Base-by-base conservation (phyloP, 2,888 invertebrate genomes). In the Rhyacophila evoluta region DNA sequence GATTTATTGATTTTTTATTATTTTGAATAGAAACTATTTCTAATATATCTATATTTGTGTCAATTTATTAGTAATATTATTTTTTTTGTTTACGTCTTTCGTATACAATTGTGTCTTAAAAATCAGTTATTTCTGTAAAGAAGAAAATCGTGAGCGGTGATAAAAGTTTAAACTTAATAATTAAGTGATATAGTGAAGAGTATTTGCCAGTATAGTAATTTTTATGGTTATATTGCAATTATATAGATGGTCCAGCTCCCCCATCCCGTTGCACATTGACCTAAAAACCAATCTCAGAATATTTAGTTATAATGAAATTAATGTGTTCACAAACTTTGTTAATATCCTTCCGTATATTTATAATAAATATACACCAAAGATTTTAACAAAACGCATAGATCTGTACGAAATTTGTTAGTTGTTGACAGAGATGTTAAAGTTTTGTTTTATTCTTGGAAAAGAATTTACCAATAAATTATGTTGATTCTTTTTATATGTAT, bases 361-460 rank as follows among this genome's bases (percentile, higher is more conserved):
- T 81, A 78, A 72, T 81, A 81, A 81, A 82, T 82, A 82, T 82
- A 82, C 82, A 81, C 82, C 82, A 82, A 82, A 82, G 82, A 82
- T 82, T 81, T 82, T 82, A 81, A 82, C 81, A 80, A 81, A 81
- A 80, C 79, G 28, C 72, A 75, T 79, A 82, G 79, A 81, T 82
- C 79, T 81, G 82, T 80, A 77, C 72, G 77, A 82, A 82, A 77
- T 75, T 78, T 80, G 77, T 79, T 81, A 78, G 76, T 77, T 81
- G 74, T 80, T 77, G 78, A 78, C 28, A 74, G 69, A 74, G 72
- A 77, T 77, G 77, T 77, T 72, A 72, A 77, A 67, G 77, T 72
- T 83, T 82, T 55, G 55, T 55, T 75, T 74, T 71, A 41, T 76
- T 41, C 71, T 29, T 76, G 76, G 12, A 76, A 71, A 76, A 29